phyloP scores from a whole-genome alignment of 2,113 vertebrate genomes.

The Tragelaphus strepsiceros region DNA sequence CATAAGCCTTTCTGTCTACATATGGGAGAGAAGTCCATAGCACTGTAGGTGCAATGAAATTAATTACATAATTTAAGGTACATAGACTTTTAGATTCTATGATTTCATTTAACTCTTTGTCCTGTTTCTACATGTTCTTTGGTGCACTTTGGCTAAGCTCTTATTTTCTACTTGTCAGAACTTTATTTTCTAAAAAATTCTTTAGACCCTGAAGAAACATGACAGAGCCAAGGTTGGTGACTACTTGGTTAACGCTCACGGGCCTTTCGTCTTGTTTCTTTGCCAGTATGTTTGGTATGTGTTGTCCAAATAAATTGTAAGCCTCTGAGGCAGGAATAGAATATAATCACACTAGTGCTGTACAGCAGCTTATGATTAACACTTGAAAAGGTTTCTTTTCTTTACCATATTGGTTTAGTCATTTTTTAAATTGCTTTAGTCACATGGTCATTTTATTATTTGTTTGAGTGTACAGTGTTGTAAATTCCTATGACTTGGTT shows the following conservation, averaged over 20 bases:
- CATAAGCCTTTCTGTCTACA: neutral
- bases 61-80: neutral
- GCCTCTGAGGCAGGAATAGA: neutral
- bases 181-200: slow-evolving; percentile 12
- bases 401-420: neutral
- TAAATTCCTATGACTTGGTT: neutral
- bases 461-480: neutral
- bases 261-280: slow-evolving; percentile 13
- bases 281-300: neutral
- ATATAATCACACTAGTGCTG: neutral
- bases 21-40: neutral
- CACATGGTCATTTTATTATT: neutral
- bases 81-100: neutral
- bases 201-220: neutral
- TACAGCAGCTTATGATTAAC: neutral
- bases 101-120: slow-evolving; percentile 10
- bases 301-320: slow-evolving; percentile 16
- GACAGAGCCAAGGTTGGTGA: neutral
- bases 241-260: neutral
- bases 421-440: slow-evolving; percentile 1
- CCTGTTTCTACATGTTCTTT: neutral
- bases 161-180: neutral
- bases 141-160: neutral
- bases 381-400: neutral
- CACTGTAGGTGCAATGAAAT: neutral